Conservation (phyloP, 2,797 vertebrate species). For the Menidia menidia region DNA sequence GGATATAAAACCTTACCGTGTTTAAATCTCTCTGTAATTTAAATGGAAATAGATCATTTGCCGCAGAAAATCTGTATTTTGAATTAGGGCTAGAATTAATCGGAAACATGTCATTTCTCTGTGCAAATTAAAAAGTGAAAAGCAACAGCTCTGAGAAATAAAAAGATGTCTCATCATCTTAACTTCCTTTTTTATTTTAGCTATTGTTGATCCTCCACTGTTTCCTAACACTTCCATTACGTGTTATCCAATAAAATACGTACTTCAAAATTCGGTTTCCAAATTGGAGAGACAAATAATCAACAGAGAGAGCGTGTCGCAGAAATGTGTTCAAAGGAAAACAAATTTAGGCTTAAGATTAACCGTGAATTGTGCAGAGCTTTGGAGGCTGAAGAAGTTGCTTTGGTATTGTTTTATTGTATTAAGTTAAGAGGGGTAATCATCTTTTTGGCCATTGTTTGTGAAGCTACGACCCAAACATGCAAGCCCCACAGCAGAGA, state of each 20-base stretch:
- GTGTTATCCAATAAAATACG: background rate
- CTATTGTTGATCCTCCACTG: background rate
- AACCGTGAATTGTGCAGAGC: background rate
- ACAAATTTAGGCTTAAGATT: background rate
- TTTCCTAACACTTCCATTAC: background rate
- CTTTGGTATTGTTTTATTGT: slow-evolving; percentile 29
- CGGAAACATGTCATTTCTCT: background rate
- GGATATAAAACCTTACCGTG: slow-evolving; percentile 53
- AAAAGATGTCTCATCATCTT: background rate
- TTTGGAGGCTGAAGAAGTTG: slow-evolving; percentile 12
- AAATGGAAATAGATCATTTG: slow-evolving; percentile 40
- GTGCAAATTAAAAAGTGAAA: background rate
- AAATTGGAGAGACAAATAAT: background rate
- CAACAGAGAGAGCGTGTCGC: slow-evolving; percentile 2
- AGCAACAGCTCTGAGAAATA: too few relatives aligned
- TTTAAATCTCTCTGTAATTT: slow-evolving; percentile 26
- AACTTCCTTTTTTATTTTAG: background rate
- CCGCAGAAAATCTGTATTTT: slow-evolving; percentile 19
- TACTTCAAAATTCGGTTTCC: background rate
- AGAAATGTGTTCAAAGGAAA: slow-evolving; percentile 3
- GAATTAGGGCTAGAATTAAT: background rate
- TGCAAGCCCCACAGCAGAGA: slow-evolving; percentile 9
- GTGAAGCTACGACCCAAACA: slow-evolving; percentile 9
- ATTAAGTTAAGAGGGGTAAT: slow-evolving; percentile 25
- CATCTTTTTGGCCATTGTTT: slow-evolving; percentile 31